phyloP scores from a whole-genome alignment of 2,888 invertebrate species.

The Agonopterix arenella region DNA sequence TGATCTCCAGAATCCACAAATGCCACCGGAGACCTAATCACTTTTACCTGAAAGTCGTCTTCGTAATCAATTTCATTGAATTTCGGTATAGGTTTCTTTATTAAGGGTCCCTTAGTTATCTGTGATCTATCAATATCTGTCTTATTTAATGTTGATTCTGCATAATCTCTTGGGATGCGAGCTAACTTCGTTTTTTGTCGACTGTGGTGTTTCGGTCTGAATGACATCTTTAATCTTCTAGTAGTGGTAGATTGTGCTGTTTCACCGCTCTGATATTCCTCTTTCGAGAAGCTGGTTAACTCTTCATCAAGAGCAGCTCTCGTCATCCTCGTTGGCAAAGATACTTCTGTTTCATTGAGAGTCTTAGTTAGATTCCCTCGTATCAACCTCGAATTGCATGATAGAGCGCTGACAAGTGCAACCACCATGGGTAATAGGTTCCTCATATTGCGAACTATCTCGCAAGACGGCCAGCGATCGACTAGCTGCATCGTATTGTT shows the following conservation, averaged over 20 bases:
- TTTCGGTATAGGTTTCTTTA: constrained; percentile 58
- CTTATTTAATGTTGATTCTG: too few relatives aligned
- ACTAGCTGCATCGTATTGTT: too few relatives aligned
- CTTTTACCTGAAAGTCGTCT: constrained; percentile 45
- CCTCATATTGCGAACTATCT: too few relatives aligned
- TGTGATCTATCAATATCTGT: too few relatives aligned
- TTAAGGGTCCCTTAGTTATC: constrained; percentile 19
- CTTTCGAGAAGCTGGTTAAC: constrained; percentile 22
- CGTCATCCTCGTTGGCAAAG: constrained; percentile 25
- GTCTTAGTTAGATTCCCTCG: background rate
- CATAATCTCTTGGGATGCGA: constrained; percentile 17
- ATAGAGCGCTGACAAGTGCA: too few relatives aligned
- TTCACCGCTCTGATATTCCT: constrained; percentile 25
- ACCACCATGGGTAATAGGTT: too few relatives aligned
- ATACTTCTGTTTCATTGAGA: background rate
- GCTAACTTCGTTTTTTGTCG: background rate
- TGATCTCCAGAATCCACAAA: constrained; percentile 43
- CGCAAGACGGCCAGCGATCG: too few relatives aligned
- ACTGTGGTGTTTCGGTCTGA: constrained; percentile 7
- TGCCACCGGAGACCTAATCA: constrained; percentile 24
- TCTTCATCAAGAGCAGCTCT: constrained; percentile 27
- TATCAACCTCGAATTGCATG: background rate
- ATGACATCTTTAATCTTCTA: constrained; percentile 19
- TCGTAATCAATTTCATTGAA: constrained; percentile 46
- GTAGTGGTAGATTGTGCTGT: constrained; percentile 14